Conservation (phyloP, 2,888 invertebrate genomes). For the Criorhina ranunculi region DNA sequence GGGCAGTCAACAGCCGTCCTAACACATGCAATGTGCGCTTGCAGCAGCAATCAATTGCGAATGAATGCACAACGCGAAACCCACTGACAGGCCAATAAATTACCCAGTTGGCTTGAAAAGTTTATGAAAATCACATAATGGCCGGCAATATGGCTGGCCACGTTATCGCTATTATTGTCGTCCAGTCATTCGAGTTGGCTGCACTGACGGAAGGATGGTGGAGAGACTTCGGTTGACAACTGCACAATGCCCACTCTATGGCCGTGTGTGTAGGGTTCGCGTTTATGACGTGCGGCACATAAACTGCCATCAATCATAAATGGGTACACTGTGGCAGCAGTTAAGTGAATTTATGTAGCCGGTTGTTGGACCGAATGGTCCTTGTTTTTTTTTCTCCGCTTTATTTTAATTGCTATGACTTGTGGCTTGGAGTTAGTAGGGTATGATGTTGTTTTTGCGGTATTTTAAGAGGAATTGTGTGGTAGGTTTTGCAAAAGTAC, state of each 20-base stretch:
- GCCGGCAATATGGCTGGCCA: conserved; percentile 66
- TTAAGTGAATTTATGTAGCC: conserved; percentile 60
- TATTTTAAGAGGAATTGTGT: background rate
- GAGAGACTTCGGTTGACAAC: conserved; percentile 50
- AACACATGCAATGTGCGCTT: conserved; percentile 24
- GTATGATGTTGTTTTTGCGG: conserved; percentile 32
- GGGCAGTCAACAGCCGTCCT: conserved; percentile 17
- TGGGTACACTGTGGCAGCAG: conserved; percentile 44
- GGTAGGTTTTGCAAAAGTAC: background rate
- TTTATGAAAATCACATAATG: conserved; percentile 66
- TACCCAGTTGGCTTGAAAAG: conserved; percentile 56
- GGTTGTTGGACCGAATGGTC: conserved; percentile 36
- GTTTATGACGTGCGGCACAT: conserved; percentile 56
- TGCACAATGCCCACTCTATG: conserved; percentile 34
- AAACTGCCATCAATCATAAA: conserved; percentile 58
- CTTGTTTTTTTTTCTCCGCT: conserved; percentile 9
- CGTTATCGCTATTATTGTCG: conserved; percentile 60
- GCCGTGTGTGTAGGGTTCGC: conserved; percentile 25
- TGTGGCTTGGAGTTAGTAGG: conserved; percentile 38
- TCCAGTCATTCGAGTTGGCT: conserved; percentile 31
- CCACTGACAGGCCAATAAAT: conserved; percentile 66
- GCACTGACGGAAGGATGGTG: conserved; percentile 42
- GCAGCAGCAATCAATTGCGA: conserved; percentile 57
- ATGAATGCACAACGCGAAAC: conserved; percentile 60
- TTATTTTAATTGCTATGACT: conserved; percentile 44